A percentile compares a stretch with the other conserved stretches of the same genome.
phyloP scores from a whole-genome alignment of 1,140 invertebrate species.

The Diachasmimorpha longicaudata region DNA sequence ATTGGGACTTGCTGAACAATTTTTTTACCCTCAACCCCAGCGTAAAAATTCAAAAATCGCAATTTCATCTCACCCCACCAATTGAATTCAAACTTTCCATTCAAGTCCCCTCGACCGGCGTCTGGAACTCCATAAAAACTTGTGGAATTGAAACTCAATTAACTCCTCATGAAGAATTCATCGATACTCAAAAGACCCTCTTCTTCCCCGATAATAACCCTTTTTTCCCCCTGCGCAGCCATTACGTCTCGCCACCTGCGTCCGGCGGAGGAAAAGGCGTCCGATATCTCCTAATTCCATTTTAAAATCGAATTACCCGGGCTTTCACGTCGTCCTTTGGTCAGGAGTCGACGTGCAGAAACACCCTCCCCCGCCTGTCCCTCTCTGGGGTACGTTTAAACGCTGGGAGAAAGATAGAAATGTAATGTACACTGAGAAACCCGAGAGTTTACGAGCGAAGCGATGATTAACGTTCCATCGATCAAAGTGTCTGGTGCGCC shows the following conservation, averaged over 20 bases:
- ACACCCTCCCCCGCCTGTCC: neutral
- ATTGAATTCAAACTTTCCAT: neutral
- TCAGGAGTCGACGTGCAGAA: neutral
- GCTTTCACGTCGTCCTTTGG: constrained; percentile 28
- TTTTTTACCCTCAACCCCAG: too few species aligned
- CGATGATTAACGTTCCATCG: constrained; percentile 36
- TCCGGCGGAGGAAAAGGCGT: neutral
- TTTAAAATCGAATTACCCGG: constrained; percentile 26
- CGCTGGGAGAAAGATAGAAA: neutral
- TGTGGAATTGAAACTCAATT: neutral
- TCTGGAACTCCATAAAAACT: neutral
- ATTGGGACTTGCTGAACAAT: too few species aligned
- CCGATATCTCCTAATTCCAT: constrained; percentile 25
- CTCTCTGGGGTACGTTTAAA: neutral
- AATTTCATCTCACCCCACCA: too few species aligned
- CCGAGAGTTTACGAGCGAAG: neutral
- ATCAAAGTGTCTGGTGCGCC: constrained; percentile 28
- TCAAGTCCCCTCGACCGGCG: too few species aligned
- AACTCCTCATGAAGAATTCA: neutral
- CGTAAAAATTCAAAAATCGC: too few species aligned
- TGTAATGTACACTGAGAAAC: neutral
- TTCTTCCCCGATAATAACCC: neutral
- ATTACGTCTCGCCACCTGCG: neutral
- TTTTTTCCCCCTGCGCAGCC: neutral
- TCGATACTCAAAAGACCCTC: neutral